phyloP scores from a whole-genome alignment of 30 jellyfish, hydroid and myxozoan genomes.

The Aurelia sp. region DNA sequence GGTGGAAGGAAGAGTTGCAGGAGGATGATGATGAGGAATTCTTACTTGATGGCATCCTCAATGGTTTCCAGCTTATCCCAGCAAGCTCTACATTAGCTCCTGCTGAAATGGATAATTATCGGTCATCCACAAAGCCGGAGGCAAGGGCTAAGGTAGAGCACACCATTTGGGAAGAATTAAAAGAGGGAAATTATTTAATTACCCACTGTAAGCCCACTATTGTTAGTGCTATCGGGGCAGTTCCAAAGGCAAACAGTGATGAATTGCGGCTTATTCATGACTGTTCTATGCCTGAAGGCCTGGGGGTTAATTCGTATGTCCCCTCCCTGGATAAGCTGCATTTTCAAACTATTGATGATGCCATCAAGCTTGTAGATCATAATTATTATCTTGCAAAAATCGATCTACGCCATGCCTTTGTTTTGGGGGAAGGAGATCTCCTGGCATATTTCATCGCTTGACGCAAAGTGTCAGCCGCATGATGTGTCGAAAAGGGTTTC shows the following conservation, averaged over 20 bases:
- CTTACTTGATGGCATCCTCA: conserved; percentile 6
- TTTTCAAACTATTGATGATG: neutral
- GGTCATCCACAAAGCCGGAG: neutral
- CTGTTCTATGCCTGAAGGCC: neutral
- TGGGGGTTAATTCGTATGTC: neutral
- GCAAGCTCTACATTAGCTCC: neutral
- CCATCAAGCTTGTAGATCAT: conserved; percentile 10
- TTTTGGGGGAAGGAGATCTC: too few species aligned
- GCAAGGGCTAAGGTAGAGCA: neutral
- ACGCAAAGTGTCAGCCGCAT: too few species aligned
- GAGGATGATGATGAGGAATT: conserved; percentile 6
- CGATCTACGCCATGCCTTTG: neutral
- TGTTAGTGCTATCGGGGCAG: neutral
- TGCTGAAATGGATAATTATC: conserved; percentile 14
- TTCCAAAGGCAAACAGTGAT: neutral
- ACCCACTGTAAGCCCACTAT: neutral
- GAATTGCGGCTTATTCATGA: neutral
- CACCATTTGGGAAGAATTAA: neutral
- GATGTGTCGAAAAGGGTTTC: neutral
- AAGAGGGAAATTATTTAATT: neutral
- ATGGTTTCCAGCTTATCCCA: conserved; percentile 20
- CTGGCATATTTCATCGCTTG: too few species aligned
- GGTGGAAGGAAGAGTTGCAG: neutral
- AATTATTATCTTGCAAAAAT: neutral
- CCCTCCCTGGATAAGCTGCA: neutral